Evolutionary conservation across 2,797 vertebrate species (phyloP).

Genomic region (Hippopotamyrus pictus): DNA sequence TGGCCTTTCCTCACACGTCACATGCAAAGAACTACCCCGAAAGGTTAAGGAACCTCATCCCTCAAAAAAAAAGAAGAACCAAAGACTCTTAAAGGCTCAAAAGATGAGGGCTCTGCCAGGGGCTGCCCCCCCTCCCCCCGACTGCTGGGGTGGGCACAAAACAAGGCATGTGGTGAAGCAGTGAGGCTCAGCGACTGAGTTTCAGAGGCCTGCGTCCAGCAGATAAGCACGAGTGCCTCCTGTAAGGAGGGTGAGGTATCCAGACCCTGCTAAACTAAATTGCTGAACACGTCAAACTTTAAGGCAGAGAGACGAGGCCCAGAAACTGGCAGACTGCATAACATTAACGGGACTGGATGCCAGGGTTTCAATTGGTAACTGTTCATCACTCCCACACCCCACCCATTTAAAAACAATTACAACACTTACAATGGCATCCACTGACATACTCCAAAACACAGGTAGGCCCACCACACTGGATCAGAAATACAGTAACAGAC

Average conservation of each 20-base stretch:
- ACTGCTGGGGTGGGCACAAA: background rate
- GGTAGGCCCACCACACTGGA: background rate
- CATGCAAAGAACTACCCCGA: background rate
- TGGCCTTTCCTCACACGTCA: background rate
- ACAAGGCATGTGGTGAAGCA: constrained; percentile 6
- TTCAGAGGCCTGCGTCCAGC: background rate
- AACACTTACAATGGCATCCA: background rate
- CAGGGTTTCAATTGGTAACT: background rate
- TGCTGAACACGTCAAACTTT: background rate
- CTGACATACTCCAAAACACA: background rate
- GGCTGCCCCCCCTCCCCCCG: background rate
- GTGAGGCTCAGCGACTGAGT: background rate
- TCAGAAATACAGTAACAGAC: background rate
- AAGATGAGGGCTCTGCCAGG: background rate
- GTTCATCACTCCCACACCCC: background rate
- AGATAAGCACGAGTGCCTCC: background rate
- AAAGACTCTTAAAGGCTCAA: background rate
- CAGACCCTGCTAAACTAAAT: background rate
- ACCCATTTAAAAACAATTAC: background rate
- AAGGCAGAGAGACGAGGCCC: background rate
- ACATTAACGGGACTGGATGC: background rate
- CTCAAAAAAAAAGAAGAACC: too few relatives aligned
- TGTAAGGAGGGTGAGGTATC: background rate
- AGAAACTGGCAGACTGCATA: background rate
- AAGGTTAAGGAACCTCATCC: background rate